These are phyloP conservation scores for Indri indri DNA, from an alignment of 2,113 vertebrate species.

Conservation along the genomic window DNA sequence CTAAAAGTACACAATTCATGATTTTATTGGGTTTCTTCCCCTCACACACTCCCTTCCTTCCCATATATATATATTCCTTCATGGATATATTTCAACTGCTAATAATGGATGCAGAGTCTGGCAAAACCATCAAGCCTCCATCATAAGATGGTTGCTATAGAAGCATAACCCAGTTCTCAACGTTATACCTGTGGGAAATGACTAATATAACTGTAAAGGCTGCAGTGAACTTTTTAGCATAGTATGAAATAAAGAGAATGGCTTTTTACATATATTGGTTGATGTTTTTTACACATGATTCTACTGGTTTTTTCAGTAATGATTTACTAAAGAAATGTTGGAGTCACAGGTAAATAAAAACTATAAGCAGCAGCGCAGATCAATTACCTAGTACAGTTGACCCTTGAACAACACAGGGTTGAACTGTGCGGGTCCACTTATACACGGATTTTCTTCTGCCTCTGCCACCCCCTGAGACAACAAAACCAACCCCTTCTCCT, in stretches of 20 bases:
- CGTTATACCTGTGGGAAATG: not conserved
- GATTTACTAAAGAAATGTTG: not conserved
- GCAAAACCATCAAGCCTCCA: not conserved
- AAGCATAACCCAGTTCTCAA: not conserved
- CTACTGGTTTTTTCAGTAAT: not conserved
- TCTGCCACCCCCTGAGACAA: not conserved
- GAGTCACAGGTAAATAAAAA: not conserved
- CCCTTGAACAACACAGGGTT: not conserved
- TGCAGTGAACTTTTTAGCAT: not conserved
- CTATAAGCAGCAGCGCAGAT: not conserved
- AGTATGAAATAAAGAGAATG: not conserved
- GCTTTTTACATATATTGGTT: not conserved
- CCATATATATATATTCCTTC: too few relatives aligned
- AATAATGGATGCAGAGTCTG: slow-evolving; percentile 16
- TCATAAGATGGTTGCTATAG: not conserved
- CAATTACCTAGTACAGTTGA: not conserved
- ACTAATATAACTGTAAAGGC: not conserved
- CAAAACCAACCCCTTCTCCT: not conserved
- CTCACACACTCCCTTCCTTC: not conserved
- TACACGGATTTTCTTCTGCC: not conserved
- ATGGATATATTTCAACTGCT: not conserved
- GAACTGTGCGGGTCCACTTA: not conserved
- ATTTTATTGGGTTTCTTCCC: not conserved
- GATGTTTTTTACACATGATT: not conserved
- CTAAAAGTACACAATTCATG: not conserved